Evolutionary conservation across 2,113 vertebrate species (phyloP).

Genomic region (Pygoscelis adeliae): DNA sequence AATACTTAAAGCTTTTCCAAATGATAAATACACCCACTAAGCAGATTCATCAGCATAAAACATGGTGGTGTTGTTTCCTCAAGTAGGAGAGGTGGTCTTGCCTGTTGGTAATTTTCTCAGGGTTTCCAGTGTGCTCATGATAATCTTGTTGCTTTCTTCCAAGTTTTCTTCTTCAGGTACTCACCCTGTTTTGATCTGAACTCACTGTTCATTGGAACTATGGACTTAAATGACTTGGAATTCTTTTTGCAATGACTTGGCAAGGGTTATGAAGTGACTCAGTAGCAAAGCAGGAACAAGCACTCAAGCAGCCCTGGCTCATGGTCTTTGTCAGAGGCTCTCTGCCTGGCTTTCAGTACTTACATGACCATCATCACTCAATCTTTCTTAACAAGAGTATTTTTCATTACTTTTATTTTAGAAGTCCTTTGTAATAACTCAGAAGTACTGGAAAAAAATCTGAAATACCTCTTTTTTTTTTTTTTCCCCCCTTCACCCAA

Average conservation of each 20-base stretch:
- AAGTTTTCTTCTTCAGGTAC: not conserved
- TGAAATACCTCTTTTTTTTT: not conserved
- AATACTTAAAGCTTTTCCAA: not conserved
- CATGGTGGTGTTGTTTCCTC: not conserved
- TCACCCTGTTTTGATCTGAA: not conserved
- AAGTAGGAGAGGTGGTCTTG: not conserved
- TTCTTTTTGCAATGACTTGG: not conserved
- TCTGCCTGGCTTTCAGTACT: slow-evolving; percentile 33
- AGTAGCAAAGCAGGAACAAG: not conserved
- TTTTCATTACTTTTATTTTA: slow-evolving; percentile 60
- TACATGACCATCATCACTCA: slow-evolving; percentile 42
- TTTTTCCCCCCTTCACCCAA: not conserved
- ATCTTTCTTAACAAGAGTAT: slow-evolving; percentile 54
- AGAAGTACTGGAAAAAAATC: not conserved
- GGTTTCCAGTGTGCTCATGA: not conserved
- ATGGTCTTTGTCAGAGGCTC: not conserved
- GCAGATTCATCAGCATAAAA: not conserved
- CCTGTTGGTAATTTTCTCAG: not conserved
- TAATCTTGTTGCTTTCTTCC: not conserved
- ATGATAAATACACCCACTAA: not conserved
- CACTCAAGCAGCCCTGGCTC: not conserved
- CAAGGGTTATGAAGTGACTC: not conserved
- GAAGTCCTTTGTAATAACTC: slow-evolving; percentile 43
- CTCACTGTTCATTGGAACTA: not conserved
- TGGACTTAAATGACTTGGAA: not conserved